Evolutionary conservation across 92 coral and sea anemone species (phyloP), one percentile per base, ranked within the genome.

Genomic region (Zoanthus solanderi): DNA sequence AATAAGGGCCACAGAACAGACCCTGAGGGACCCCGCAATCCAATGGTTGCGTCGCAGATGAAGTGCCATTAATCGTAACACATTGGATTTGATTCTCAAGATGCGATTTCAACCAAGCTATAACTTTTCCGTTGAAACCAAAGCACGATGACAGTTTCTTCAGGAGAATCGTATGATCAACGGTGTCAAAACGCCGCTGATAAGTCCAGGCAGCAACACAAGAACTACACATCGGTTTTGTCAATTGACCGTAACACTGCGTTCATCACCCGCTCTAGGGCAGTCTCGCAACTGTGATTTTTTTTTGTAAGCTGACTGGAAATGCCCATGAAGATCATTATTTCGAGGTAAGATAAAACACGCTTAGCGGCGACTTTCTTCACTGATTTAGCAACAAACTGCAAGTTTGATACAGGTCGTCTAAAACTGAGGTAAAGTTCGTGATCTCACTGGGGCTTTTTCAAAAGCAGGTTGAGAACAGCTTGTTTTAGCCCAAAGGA

Each of bases 201-300:
- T n/a, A 83, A n/a, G 45, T 89, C 84, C 23, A 23, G 23, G 23
- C 15, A 78, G 67, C 18, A 65, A 66, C 45, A 76, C 37, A 7
- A 85, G 72, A 47, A 86, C 73, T 72, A 78, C 72, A 52, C 85
- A 71, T 57, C 56, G 50, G 5, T 66, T 77, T 44, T 84, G 47
- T 84, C 89, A 86, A 75, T 67, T 57, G 85, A 63, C 58, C 76
- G 72, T 71, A 90, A 61, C 71, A 87, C 80, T 18, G 87, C 90
- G 75, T 90, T 90, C 44, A 50, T 56, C 28, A 87, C 78, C 76
- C 88, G 44, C 63, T 87, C 56, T 42, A 87, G 87, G 32, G 89
- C 91, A 58, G 93, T 91, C 60, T 91, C 93, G 53, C 86, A 88
- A 68, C 93, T 87, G 88, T 91, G 93, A 68, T 23, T 84, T 83